Evolutionary conservation across 1,140 invertebrate species (phyloP), one percentile per base, ranked within the genome.

Genomic region (Bombyx mandarina): DNA sequence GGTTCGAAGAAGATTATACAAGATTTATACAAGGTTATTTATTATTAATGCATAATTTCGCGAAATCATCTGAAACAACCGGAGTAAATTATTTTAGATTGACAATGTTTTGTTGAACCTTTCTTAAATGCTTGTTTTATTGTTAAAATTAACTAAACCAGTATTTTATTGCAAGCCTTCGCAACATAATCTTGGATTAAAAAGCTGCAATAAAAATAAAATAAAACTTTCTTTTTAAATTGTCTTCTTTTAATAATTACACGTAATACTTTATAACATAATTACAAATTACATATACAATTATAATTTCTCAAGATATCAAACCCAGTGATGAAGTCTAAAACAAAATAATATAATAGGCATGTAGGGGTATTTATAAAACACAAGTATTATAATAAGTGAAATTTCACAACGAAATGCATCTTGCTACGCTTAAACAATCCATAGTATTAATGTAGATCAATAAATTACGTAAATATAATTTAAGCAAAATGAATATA

Each of bases 401-500:
- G 65, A 64, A 67, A 64, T 73, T 75, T 66, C 61, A 73, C 71
- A 87, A 86, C 83, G 73, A 82, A 86, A 86, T 82, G 79, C 79
- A 80, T 58, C 69, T 73, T 70, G 65, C 78, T 84, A 79, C 77
- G 61, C 71, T 75, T 82, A 79, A 58, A 65, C 62, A 58, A 67
- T 65, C 65, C 58, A 64, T 42, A 53, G 58, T 45, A 43, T 43
- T 58, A 77, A 84, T 65, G 77, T 65, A 73, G 63, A 69, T 79
- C 73, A 86, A 87, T 87, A 87, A 87, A 77, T 87, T 87, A 87
- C 82, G 79, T 85, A 85, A 82, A 81, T 82, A 82, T 82, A 86
- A 84, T 84, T 83, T 85, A 86, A 77, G 73, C 74, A 71, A 77
- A 78, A 71, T 56, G 67, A 77, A 69, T 69, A 60, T 72, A 67